A percentile compares a stretch with the other conserved stretches of the same genome.
phyloP scores from a whole-genome alignment of 1,140 invertebrate species.

The Aradophagus sp. region DNA sequence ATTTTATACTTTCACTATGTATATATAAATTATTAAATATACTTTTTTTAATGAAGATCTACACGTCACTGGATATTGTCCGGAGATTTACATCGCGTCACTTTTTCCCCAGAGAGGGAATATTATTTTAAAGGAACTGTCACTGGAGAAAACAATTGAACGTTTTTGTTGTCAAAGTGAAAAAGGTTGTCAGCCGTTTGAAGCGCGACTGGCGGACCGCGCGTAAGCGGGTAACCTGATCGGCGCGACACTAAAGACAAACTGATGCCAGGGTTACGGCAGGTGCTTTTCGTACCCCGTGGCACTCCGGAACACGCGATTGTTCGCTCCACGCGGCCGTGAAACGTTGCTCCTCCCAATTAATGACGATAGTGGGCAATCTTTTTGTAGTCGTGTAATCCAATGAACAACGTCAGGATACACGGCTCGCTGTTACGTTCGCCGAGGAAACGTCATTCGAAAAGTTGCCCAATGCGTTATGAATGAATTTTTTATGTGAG shows the following conservation, averaged over 20 bases:
- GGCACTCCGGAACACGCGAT: constrained; percentile 52
- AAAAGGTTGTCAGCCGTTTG: neutral
- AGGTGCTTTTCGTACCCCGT: constrained; percentile 51
- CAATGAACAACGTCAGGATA: constrained; percentile 18
- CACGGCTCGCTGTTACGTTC: constrained; percentile 14
- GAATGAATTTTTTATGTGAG: too few species aligned
- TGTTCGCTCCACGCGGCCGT: constrained; percentile 53
- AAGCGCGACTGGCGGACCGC: constrained; percentile 22
- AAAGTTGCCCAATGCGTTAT: too few species aligned
- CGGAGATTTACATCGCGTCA: too few species aligned
- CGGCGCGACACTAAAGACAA: constrained; percentile 43
- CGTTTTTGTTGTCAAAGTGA: neutral
- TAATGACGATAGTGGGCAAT: constrained; percentile 45
- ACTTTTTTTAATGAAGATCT: too few species aligned
- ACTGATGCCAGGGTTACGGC: constrained; percentile 50
- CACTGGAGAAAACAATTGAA: constrained; percentile 4
- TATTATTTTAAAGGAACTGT: too few species aligned
- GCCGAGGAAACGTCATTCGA: too few species aligned
- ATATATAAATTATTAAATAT: too few species aligned
- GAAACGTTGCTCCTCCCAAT: constrained; percentile 57
- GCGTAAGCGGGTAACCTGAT: constrained; percentile 38
- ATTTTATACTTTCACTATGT: too few species aligned
- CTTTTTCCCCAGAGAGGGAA: too few species aligned
- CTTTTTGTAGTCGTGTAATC: constrained; percentile 36
- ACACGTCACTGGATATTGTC: too few species aligned